A percentile compares a stretch with the other conserved stretches of the same genome.
Conservation (phyloP, 2,888 invertebrate genomes). For the Osmoderma eremita region DNA sequence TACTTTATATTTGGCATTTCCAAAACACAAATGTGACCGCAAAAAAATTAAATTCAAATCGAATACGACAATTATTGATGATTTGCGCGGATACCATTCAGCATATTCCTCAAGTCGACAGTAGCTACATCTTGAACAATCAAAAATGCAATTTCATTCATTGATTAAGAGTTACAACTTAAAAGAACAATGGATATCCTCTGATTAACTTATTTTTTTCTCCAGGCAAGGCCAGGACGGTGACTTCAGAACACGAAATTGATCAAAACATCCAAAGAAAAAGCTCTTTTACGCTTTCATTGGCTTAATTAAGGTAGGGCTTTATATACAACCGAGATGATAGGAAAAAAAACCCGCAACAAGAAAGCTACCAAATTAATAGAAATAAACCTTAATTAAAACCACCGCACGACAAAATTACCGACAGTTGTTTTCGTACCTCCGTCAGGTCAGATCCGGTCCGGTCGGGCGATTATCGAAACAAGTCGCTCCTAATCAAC, state of each 20-base stretch:
- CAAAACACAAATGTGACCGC: too few relatives aligned
- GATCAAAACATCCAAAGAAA: conserved; percentile 14
- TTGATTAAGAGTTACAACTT: too few relatives aligned
- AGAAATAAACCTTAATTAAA: conserved; percentile 25
- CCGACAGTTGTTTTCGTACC: conserved; percentile 38
- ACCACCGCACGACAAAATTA: conserved; percentile 31
- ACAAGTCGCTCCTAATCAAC: conserved; percentile 50
- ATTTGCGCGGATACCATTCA: too few relatives aligned
- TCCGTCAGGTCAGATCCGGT: not conserved
- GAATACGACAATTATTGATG: too few relatives aligned
- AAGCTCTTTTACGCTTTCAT: not conserved
- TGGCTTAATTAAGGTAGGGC: conserved; percentile 19
- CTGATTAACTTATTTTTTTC: too few relatives aligned
- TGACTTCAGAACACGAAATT: not conserved
- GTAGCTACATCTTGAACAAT: too few relatives aligned
- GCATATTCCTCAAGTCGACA: too few relatives aligned
- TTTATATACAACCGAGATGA: conserved; percentile 17
- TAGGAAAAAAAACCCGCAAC: conserved; percentile 19
- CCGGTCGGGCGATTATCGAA: conserved; percentile 42
- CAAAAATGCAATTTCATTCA: too few relatives aligned
- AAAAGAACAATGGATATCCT: too few relatives aligned
- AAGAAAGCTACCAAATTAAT: conserved; percentile 20
- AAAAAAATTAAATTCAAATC: too few relatives aligned
- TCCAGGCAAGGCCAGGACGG: not conserved
- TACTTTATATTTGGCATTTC: too few relatives aligned